Evolutionary conservation across 2,113 vertebrate species (phyloP), one percentile per base, ranked within the genome.

Genomic region (Micromys minutus): DNA sequence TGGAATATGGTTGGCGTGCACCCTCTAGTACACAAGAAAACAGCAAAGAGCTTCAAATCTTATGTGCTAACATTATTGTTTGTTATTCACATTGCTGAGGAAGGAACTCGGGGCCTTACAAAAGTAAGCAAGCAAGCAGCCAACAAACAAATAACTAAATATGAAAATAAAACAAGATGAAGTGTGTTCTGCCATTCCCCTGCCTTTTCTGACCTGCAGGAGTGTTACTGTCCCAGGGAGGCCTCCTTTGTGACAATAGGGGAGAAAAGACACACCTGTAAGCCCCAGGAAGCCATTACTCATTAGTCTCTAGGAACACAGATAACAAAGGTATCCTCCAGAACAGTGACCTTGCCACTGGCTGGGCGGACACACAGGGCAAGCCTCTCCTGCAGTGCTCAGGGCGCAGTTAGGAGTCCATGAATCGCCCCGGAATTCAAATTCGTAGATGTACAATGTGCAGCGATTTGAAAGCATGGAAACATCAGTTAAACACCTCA

Each of bases 341-440:
- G 16, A 45, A 63, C 57, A 63, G 15, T 61, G 17, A 0, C 31
- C 12, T n/a, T 61, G 61, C 72, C 69, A 69, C 22, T 4, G 26
- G 13, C 3, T 1, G 5, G 26, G 57, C 5, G 63, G 7, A 3
- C 15, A n/a, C n/a, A 39, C 47, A 36, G 16, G 29, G 11, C 0
- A 84, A 61, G n/a, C 42, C 52, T 45, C 87, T 92, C 52, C 91
- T 63, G 29, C 47, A 81, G 55, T 57, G 50, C 50, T 85, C 65
- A 79, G 31, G 79, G 74, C 0, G 4, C 3, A 89, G 45, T 63
- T 12, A n/a, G 29, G 34, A 36, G 47, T 21, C 21, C 7, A 10
- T 21, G 10, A 52, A n/a, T 94, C 71, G 92, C 31, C 42, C 7
- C 7, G 7, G 26, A 19, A 2, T 26, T 67, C 65, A 83, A 87